phyloP scores from a whole-genome alignment of 1,140 invertebrate genomes.

The Amphibalanus amphitrite region DNA sequence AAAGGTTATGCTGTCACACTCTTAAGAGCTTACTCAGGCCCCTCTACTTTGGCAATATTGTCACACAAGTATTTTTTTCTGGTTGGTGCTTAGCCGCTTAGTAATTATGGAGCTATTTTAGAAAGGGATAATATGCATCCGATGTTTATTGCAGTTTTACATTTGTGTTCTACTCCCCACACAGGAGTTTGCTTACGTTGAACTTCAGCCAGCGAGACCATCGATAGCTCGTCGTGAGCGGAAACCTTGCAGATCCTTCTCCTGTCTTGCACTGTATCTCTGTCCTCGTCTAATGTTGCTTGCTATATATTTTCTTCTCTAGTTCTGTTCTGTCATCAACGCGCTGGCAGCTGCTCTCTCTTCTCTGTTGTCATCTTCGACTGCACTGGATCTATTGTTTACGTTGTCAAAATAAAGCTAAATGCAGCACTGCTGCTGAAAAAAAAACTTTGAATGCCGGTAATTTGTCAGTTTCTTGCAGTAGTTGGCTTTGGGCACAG shows the following conservation, averaged over 20 bases:
- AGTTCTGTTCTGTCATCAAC: not conserved
- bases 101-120: not conserved
- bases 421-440: not conserved
- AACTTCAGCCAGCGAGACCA: not conserved
- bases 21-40: too few species aligned
- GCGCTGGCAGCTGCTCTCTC: not conserved
- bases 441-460: not conserved
- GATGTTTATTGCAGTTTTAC: not conserved
- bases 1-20: too few species aligned
- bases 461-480: not conserved
- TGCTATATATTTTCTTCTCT: slow-evolving; percentile 2
- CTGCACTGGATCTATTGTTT: not conserved
- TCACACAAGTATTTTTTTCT: too few species aligned
- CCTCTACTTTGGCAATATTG: too few species aligned
- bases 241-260: not conserved
- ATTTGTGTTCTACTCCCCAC: not conserved
- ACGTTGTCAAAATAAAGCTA: not conserved
- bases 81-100: not conserved
- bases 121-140: not conserved
- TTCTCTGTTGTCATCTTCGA: not conserved
- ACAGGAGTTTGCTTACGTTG: not conserved
- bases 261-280: not conserved
- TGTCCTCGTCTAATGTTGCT: not conserved
- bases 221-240: not conserved
- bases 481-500: not conserved